phyloP scores from a whole-genome alignment of 2,113 vertebrate genomes.

The Hiodon tergisus region DNA sequence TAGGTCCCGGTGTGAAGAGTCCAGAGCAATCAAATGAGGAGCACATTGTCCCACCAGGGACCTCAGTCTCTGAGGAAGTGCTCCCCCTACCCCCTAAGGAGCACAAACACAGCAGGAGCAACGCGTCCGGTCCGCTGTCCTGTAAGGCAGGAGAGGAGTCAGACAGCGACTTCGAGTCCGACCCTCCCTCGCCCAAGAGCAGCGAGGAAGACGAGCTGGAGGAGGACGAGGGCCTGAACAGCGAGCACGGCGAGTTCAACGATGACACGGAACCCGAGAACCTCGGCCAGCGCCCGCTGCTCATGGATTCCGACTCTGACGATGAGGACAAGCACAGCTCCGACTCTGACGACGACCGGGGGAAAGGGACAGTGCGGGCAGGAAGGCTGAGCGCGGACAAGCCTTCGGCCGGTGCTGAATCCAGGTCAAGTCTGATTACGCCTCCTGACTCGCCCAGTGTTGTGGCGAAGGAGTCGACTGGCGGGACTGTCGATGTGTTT shows the following conservation, averaged over 20 bases:
- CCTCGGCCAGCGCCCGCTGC: slow-evolving; percentile 83
- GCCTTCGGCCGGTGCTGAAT: slow-evolving; percentile 32
- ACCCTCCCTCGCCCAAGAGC: slow-evolving; percentile 91
- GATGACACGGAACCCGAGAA: slow-evolving; percentile 80
- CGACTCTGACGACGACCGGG: slow-evolving; percentile 73
- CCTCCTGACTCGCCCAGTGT: not conserved
- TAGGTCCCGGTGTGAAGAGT: slow-evolving; percentile 52
- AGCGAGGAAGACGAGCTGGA: slow-evolving; percentile 85
- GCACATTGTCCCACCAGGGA: slow-evolving; percentile 28
- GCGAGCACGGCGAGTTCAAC: slow-evolving; percentile 75
- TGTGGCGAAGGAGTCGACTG: slow-evolving; percentile 14
- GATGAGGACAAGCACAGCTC: slow-evolving; percentile 86
- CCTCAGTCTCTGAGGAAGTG: slow-evolving; percentile 41
- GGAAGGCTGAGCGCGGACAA: slow-evolving; percentile 34
- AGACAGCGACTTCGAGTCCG: slow-evolving; percentile 94
- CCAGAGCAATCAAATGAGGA: slow-evolving; percentile 54
- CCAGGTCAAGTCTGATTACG: not conserved
- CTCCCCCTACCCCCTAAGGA: slow-evolving; percentile 54
- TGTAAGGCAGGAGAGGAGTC: slow-evolving; percentile 69
- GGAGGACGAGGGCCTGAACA: slow-evolving; percentile 81
- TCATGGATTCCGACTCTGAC: slow-evolving; percentile 89
- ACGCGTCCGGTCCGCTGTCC: slow-evolving; percentile 26
- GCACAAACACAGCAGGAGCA: slow-evolving; percentile 46
- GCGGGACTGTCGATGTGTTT: slow-evolving; percentile 73
- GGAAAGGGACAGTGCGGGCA: slow-evolving; percentile 45